Percentiles rank a stretch among this genome's conserved stretches.
Evolutionary conservation across 1,140 invertebrate genomes (phyloP).

Genomic region (Lordiphosa mommai): DNA sequence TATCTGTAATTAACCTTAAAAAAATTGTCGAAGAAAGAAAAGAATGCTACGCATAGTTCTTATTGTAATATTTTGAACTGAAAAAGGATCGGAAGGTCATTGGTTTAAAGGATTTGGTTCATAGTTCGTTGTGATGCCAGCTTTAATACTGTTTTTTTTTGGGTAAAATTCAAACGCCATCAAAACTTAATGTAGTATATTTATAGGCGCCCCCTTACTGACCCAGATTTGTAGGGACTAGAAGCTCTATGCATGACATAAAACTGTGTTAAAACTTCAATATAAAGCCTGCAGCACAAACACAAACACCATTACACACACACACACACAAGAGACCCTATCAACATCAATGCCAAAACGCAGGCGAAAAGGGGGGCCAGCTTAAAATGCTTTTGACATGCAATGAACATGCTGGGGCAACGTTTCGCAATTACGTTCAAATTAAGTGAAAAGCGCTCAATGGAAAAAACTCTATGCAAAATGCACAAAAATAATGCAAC

Average conservation of each 20-base stretch:
- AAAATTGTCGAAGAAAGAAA: no score
- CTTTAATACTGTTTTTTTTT: no score
- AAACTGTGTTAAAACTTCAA: constrained; percentile 14
- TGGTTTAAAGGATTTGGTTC: no score
- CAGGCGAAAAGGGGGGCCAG: constrained; percentile 16
- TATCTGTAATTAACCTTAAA: no score
- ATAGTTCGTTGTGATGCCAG: no score
- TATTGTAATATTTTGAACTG: no score
- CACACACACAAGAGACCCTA: neutral
- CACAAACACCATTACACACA: constrained; percentile 12
- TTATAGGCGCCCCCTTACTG: constrained; percentile 18
- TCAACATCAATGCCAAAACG: constrained; percentile 39
- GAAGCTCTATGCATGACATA: neutral
- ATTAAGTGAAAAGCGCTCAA: constrained; percentile 33
- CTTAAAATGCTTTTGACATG: constrained; percentile 63
- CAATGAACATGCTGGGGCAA: constrained; percentile 37
- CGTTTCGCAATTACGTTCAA: constrained; percentile 33
- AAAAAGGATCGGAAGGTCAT: no score
- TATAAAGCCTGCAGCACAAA: constrained; percentile 12
- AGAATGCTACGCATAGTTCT: no score
- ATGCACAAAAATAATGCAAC: constrained; percentile 1
- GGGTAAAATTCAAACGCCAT: neutral
- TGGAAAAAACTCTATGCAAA: neutral
- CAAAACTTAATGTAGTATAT: constrained; percentile 9
- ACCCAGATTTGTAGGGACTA: constrained; percentile 26